A percentile compares a stretch with the other conserved stretches of the same genome.
Conservation (phyloP, 2,888 invertebrate species). For the Lobophora halterata region DNA sequence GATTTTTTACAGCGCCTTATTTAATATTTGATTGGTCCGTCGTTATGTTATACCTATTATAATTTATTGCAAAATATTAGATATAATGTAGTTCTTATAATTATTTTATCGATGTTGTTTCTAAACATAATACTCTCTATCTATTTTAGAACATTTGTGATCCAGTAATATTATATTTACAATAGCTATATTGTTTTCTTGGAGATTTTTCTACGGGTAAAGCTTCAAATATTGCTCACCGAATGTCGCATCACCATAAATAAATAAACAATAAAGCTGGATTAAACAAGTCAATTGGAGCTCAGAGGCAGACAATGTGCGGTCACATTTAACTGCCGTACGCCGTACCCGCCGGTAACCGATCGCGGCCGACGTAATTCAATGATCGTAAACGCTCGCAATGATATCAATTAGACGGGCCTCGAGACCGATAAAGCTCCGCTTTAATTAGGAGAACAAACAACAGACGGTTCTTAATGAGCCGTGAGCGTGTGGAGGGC, state of each 20-base stretch:
- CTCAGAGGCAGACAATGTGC: constrained; percentile 70
- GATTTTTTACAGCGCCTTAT: constrained; percentile 46
- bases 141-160: no score
- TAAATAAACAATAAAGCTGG: constrained; percentile 75
- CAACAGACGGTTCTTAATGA: constrained; percentile 78
- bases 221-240: not conserved
- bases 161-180: no score
- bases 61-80: constrained; percentile 1
- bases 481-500: constrained; percentile 73
- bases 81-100: no score
- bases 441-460: constrained; percentile 80
- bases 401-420: constrained; percentile 78
- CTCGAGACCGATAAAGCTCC: constrained; percentile 76
- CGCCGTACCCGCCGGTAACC: constrained; percentile 66
- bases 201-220: no score
- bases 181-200: no score
- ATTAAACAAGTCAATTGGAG: constrained; percentile 75
- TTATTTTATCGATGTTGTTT: no score
- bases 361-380: constrained; percentile 73
- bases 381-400: constrained; percentile 78
- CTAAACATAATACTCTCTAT: no score
- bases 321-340: constrained; percentile 73
- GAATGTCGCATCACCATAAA: constrained; percentile 41
- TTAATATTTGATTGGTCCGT: constrained; percentile 44
- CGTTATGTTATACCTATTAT: constrained; percentile 29